A percentile compares a stretch with the other conserved stretches of the same genome.
phyloP scores from a whole-genome alignment of 1,140 invertebrate genomes.

The Dreissena rostriformis region DNA sequence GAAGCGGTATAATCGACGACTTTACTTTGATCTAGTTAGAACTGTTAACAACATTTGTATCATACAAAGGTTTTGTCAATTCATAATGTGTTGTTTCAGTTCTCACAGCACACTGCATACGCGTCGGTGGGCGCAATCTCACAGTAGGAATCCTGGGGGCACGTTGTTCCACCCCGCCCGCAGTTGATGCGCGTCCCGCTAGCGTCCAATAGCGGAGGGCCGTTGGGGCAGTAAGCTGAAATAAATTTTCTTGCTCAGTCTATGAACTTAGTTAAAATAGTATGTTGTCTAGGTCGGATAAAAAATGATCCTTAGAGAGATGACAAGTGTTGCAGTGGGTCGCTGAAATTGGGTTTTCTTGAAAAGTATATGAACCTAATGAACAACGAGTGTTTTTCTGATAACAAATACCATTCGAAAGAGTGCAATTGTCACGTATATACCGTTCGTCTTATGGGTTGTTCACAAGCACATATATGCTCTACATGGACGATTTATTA shows the following conservation, averaged over 20 bases:
- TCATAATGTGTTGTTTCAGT: not conserved
- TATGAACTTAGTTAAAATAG: no score
- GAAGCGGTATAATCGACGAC: not conserved
- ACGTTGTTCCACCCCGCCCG: slow-evolving; percentile 14
- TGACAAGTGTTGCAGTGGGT: no score
- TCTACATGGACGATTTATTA: no score
- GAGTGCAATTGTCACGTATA: no score
- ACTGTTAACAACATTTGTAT: not conserved
- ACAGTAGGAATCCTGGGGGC: not conserved
- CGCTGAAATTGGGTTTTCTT: no score
- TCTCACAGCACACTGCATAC: slow-evolving; percentile 28
- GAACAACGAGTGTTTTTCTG: no score
- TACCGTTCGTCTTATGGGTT: no score
- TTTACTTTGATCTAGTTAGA: not conserved
- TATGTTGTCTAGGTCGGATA: no score
- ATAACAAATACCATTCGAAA: no score
- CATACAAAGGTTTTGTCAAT: not conserved
- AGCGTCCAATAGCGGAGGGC: not conserved
- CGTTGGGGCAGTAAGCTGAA: slow-evolving; percentile 16
- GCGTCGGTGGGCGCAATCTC: slow-evolving; percentile 19
- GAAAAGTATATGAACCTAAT: no score
- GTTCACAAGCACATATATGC: no score
- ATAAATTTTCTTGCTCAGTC: not conserved
- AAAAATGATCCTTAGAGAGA: no score
- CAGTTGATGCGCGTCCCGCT: slow-evolving; percentile 1